phyloP scores from a whole-genome alignment of 2,888 invertebrate species.

The Bellardia pandia region DNA sequence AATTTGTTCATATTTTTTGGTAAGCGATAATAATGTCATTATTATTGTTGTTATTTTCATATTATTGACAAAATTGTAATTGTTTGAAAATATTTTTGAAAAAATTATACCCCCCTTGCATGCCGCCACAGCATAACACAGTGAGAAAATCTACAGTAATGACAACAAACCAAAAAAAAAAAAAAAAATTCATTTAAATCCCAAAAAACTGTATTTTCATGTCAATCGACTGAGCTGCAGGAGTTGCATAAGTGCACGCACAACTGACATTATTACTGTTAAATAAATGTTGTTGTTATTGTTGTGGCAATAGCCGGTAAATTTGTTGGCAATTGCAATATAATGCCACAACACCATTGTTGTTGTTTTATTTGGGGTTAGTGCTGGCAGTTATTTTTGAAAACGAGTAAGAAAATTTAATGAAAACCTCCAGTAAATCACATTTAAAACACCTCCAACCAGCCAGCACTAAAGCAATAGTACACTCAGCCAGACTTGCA shows the following conservation, averaged over 20 bases:
- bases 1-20: too few species aligned
- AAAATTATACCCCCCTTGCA: too few species aligned
- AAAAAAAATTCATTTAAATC: conserved; percentile 76
- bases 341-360: neutral
- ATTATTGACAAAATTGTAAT: neutral
- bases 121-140: neutral
- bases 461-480: neutral
- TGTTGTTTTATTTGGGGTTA: conserved; percentile 13
- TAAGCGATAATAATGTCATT: too few species aligned
- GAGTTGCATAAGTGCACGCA: conserved; percentile 81
- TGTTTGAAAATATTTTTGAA: neutral
- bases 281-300: conserved; percentile 18
- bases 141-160: neutral
- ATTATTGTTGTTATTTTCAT: too few species aligned
- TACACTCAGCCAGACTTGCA: neutral
- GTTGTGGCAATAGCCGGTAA: conserved; percentile 6
- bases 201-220: conserved; percentile 81
- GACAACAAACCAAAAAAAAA: neutral
- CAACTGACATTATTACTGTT: conserved; percentile 70
- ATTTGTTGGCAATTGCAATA: conserved; percentile 18
- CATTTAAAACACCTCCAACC: conserved; percentile 64
- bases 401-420: conserved; percentile 58
- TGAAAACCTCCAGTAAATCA: conserved; percentile 65
- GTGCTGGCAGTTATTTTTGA: conserved; percentile 4
- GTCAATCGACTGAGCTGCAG: conserved; percentile 80